These are phyloP conservation scores for Hofmannophila pseudospretella DNA, from an alignment of 2,888 invertebrate genomes.

Conservation along the genomic window DNA sequence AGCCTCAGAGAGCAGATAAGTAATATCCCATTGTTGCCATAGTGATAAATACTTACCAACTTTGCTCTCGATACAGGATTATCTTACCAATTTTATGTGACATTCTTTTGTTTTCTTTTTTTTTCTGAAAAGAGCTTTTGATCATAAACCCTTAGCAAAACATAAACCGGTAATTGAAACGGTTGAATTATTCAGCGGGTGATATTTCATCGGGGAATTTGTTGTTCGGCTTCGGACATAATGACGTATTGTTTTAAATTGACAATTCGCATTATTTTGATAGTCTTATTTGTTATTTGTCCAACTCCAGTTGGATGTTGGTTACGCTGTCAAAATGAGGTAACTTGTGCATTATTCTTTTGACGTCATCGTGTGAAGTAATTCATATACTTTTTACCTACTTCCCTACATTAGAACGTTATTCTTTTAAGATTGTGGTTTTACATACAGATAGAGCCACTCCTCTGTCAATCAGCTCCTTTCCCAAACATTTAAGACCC, in stretches of 20 bases:
- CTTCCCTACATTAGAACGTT: no score
- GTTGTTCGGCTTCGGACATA: conserved; percentile 20
- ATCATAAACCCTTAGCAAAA: neutral
- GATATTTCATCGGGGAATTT: conserved; percentile 17
- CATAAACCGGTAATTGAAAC: neutral
- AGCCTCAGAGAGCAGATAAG: neutral
- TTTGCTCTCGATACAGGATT: conserved; percentile 6
- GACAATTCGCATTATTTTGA: conserved; percentile 1
- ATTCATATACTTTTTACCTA: no score
- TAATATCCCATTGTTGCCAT: conserved; percentile 8
- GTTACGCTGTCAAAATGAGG: neutral
- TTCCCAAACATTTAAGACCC: no score
- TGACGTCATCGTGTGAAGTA: no score
- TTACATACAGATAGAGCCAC: no score
- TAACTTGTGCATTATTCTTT: no score
- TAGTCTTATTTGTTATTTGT: conserved; percentile 1
- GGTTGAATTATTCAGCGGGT: conserved; percentile 26
- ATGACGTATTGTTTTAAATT: conserved; percentile 17
- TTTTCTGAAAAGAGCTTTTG: neutral
- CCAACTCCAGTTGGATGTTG: neutral
- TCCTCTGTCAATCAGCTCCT: no score
- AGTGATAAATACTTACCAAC: conserved; percentile 8
- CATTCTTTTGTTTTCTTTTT: no score
- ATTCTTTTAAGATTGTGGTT: no score
- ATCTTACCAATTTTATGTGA: conserved; percentile 11